Conservation (phyloP, 2,113 vertebrate species). For the Phrynocephalus versicolor region DNA sequence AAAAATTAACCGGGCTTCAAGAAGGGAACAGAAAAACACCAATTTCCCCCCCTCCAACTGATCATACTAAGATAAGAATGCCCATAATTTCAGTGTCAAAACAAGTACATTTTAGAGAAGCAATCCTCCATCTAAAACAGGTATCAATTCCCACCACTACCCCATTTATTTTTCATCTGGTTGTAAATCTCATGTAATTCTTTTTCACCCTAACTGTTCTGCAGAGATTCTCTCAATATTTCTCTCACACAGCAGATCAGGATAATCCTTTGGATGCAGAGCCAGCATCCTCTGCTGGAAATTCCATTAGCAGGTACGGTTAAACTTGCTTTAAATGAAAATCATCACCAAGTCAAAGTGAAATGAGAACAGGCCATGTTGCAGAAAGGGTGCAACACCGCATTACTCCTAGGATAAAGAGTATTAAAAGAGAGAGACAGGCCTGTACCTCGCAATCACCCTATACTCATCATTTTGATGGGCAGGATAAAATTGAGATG, state of each 20-base stretch:
- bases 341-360: slow-evolving; percentile 43
- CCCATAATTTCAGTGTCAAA: too few species aligned
- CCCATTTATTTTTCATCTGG: neutral
- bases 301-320: slow-evolving; percentile 55
- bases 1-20: too few species aligned
- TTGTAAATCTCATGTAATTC: neutral
- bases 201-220: neutral
- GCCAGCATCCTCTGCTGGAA: slow-evolving; percentile 53
- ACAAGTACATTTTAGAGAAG: too few species aligned
- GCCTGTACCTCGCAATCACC: slow-evolving; percentile 41
- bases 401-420: slow-evolving; percentile 38
- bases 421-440: slow-evolving; percentile 39
- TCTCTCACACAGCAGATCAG: slow-evolving; percentile 24
- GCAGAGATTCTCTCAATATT: neutral
- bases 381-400: slow-evolving; percentile 16
- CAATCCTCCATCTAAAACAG: too few species aligned
- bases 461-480: slow-evolving; percentile 29
- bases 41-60: too few species aligned
- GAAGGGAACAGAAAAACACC: too few species aligned
- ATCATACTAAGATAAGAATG: too few species aligned
- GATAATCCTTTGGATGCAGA: slow-evolving; percentile 40
- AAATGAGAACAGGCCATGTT: slow-evolving; percentile 53
- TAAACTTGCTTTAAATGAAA: slow-evolving; percentile 41
- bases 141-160: too few species aligned
- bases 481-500: slow-evolving; percentile 48